Evolutionary conservation across 2,888 invertebrate species (phyloP).

Genomic region (Metacarcinus magister): DNA sequence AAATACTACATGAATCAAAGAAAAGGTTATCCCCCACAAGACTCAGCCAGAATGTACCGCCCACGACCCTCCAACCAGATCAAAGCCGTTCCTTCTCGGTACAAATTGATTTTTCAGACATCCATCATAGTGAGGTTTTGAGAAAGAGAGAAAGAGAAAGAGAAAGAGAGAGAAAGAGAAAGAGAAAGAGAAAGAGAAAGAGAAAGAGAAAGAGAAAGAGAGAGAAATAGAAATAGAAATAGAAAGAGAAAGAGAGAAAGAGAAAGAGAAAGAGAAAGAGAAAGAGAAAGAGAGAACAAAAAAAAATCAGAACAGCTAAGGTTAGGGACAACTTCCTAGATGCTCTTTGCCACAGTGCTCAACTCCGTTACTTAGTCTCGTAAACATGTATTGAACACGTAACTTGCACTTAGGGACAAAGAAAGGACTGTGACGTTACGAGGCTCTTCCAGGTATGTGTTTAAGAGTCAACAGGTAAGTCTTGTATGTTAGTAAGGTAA

Average conservation of each 20-base stretch:
- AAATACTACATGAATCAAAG: not conserved
- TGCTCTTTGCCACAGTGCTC: too few species aligned
- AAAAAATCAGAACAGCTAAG: too few species aligned
- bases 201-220: not conserved
- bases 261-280: slow-evolving; percentile 36
- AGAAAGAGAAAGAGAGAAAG: slow-evolving; percentile 45
- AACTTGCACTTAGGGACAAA: too few species aligned
- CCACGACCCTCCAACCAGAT: not conserved
- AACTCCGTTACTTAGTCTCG: too few species aligned
- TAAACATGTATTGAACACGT: too few species aligned
- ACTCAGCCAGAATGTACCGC: not conserved
- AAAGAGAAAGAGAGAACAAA: slow-evolving; percentile 23
- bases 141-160: not conserved
- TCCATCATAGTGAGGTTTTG: not conserved
- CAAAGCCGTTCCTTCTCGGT: not conserved
- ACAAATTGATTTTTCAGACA: not conserved
- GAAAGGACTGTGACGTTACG: too few species aligned
- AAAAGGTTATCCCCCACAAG: not conserved
- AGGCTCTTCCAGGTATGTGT: too few species aligned
- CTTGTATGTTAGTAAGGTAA: too few species aligned
- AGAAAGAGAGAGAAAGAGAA: not conserved
- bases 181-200: slow-evolving; percentile 44
- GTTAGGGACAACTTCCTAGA: too few species aligned
- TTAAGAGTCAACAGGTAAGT: too few species aligned
- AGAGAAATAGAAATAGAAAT: not conserved